These are phyloP conservation scores for Pygocentrus nattereri DNA, from an alignment of 2,797 vertebrate genomes.

Conservation along the genomic window DNA sequence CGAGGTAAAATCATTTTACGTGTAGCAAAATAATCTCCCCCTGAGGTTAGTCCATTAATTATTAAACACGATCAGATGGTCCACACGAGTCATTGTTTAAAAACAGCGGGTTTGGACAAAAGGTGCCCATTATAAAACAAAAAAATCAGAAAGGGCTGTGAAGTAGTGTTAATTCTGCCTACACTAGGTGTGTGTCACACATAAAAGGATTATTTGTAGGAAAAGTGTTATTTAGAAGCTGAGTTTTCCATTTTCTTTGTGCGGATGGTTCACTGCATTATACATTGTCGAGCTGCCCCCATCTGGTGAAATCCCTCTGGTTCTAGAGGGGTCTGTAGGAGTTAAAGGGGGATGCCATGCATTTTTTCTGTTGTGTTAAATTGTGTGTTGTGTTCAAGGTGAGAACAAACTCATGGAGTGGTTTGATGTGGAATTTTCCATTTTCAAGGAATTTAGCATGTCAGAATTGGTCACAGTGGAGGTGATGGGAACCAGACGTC, in stretches of 20 bases:
- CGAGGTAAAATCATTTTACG: constrained; percentile 19
- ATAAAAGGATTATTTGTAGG: neutral
- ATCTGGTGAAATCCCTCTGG: constrained; percentile 6
- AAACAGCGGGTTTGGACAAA: neutral
- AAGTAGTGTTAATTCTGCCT: neutral
- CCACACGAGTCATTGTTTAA: neutral
- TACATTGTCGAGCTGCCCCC: constrained; percentile 22
- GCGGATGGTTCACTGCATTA: neutral
- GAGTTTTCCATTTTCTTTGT: constrained; percentile 5
- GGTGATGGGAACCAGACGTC: too few species aligned
- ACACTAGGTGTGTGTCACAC: neutral
- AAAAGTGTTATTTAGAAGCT: neutral
- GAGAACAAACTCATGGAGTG: too few species aligned
- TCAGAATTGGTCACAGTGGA: too few species aligned
- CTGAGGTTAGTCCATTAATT: neutral
- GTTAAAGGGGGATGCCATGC: neutral
- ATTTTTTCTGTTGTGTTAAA: too few species aligned
- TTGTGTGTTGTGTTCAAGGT: too few species aligned
- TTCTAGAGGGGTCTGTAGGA: neutral
- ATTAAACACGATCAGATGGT: neutral
- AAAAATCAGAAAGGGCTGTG: neutral
- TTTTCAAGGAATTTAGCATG: too few species aligned
- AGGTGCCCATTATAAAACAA: neutral
- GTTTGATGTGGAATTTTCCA: too few species aligned
- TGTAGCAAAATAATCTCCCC: constrained; percentile 1